A percentile compares a stretch with the other conserved stretches of the same genome.
Conservation (phyloP, 2,888 invertebrate species). For the Dexiosoma caninum region DNA sequence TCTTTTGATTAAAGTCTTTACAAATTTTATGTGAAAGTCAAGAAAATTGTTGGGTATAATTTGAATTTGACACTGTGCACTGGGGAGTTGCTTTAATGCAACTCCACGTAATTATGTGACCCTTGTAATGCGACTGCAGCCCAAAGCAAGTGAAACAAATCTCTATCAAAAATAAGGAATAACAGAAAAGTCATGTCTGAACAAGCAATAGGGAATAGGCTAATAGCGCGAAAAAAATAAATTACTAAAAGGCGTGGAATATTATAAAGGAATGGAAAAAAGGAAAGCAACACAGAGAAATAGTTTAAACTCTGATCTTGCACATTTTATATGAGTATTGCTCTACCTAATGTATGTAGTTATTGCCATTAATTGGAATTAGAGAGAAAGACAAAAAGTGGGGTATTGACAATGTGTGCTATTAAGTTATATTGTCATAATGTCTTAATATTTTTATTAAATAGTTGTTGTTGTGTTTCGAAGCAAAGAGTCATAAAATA, state of each 20-base stretch:
- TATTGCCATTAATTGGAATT: too few species aligned
- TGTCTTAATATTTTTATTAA: too few species aligned
- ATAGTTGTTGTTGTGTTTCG: too few species aligned
- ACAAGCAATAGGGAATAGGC: background rate
- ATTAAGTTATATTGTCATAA: too few species aligned
- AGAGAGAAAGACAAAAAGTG: too few species aligned
- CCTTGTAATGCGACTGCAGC: constrained; percentile 21
- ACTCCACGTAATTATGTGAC: constrained; percentile 39
- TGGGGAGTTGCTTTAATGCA: constrained; percentile 31
- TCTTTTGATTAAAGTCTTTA: constrained; percentile 21
- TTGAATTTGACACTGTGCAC: constrained; percentile 50
- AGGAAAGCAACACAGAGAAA: background rate
- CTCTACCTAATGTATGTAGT: too few species aligned
- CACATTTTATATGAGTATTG: too few species aligned
- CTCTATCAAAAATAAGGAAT: background rate
- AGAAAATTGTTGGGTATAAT: constrained; percentile 42
- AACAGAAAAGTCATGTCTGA: background rate
- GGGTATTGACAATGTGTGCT: too few species aligned
- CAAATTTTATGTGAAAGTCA: constrained; percentile 19
- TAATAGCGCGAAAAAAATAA: background rate
- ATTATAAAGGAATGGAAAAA: background rate
- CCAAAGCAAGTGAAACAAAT: background rate
- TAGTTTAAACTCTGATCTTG: background rate
- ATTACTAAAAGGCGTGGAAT: background rate
- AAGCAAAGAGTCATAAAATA: too few species aligned